phyloP scores from a whole-genome alignment of 2,888 invertebrate species.

The Ormyrus nitidulus region DNA sequence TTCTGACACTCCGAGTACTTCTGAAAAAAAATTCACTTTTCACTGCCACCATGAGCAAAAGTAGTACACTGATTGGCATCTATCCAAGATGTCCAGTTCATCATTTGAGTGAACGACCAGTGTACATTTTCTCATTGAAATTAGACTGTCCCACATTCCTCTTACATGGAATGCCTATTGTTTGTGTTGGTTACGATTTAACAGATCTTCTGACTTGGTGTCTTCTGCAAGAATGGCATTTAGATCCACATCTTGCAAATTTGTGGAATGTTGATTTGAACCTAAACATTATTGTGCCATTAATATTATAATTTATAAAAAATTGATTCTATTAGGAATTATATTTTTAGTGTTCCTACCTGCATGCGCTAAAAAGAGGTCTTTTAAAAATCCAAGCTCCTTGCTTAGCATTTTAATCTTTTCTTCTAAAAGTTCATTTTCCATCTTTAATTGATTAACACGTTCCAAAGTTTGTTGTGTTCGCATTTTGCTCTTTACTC shows the following conservation, averaged over 20 bases:
- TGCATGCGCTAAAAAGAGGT: constrained; percentile 88
- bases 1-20: background rate
- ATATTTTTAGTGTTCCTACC: constrained; percentile 75
- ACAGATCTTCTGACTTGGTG: constrained; percentile 60
- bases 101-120: constrained; percentile 37
- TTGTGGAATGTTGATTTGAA: constrained; percentile 69
- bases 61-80: constrained; percentile 61
- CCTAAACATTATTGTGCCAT: constrained; percentile 60
- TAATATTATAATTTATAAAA: constrained; percentile 15
- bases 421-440: constrained; percentile 87
- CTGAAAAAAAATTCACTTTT: constrained; percentile 24
- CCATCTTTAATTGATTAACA: constrained; percentile 85
- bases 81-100: constrained; percentile 67
- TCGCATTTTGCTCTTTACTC: constrained; percentile 86
- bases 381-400: constrained; percentile 87
- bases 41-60: background rate
- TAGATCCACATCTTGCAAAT: constrained; percentile 70
- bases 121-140: constrained; percentile 44
- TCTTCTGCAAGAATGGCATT: constrained; percentile 71
- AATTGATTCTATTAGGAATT: background rate
- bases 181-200: constrained; percentile 54
- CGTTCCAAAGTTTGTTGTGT: constrained; percentile 86
- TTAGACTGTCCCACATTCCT: constrained; percentile 56
- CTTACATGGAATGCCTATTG: constrained; percentile 43
- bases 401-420: constrained; percentile 89